These are phyloP conservation scores for Lethenteron camtschaticum DNA, from an alignment of 2,113 vertebrate genomes.

Conservation along the genomic window DNA sequence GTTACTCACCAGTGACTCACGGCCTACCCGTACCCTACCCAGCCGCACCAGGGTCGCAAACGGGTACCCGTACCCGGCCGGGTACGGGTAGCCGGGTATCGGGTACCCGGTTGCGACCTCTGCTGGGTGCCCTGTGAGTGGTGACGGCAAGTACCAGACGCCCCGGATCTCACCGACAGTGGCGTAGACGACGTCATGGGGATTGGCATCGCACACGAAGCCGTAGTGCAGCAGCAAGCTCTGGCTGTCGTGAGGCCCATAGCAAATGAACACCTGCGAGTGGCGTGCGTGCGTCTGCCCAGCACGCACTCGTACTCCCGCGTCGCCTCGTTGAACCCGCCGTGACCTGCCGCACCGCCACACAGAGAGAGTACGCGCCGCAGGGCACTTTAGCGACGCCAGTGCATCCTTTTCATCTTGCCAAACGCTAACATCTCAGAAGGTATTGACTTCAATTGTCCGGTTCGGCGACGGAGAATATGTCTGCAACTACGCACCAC, in stretches of 20 bases:
- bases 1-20: too few species aligned
- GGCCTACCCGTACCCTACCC: too few species aligned
- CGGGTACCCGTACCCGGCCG: background rate
- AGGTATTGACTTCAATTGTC: background rate
- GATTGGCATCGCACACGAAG: conserved; percentile 41
- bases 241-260: conserved; percentile 68
- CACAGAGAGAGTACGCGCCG: background rate
- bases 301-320: conserved; percentile 49
- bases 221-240: conserved; percentile 71
- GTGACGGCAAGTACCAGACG: background rate
- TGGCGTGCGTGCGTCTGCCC: conserved; percentile 20
- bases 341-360: conserved; percentile 34
- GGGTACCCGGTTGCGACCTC: background rate
- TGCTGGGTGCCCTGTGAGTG: background rate
- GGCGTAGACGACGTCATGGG: conserved; percentile 53
- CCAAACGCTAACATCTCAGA: background rate
- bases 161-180: conserved; percentile 27
- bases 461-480: background rate
- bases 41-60: too few species aligned
- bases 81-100: background rate
- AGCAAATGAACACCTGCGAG: conserved; percentile 61
- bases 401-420: background rate
- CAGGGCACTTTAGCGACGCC: background rate
- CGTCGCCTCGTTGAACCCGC: conserved; percentile 40
- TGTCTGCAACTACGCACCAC: background rate